phyloP scores from a whole-genome alignment of 2,797 vertebrate genomes.

The Poecilia gillii region DNA sequence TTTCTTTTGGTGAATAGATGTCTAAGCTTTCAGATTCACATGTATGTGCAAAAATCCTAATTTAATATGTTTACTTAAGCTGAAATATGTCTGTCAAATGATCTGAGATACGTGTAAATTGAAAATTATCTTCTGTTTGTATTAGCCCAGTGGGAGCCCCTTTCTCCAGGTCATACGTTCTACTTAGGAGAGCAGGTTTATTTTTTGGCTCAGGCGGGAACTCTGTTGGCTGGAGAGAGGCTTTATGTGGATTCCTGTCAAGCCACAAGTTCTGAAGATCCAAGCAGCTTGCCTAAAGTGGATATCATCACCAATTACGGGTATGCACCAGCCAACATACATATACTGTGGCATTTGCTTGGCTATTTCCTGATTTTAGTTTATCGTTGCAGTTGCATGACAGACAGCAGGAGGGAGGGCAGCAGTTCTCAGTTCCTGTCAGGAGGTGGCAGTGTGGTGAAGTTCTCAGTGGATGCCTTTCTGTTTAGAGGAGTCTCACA shows the following conservation, averaged over 20 bases:
- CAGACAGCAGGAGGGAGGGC: constrained; percentile 67
- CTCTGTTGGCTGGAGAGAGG: constrained; percentile 48
- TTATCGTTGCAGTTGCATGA: constrained; percentile 70
- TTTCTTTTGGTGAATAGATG: not conserved
- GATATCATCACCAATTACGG: constrained; percentile 71
- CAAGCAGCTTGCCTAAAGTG: constrained; percentile 43
- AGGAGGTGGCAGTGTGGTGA: constrained; percentile 41
- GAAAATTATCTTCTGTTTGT: not conserved
- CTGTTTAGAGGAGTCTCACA: constrained; percentile 54
- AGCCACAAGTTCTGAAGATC: constrained; percentile 55
- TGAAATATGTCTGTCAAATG: not conserved
- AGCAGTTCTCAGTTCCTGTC: constrained; percentile 67
- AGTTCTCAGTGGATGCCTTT: constrained; percentile 75
- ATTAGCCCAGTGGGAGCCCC: constrained; percentile 64
- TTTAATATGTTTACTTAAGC: not conserved
- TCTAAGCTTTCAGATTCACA: not conserved
- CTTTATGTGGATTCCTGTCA: constrained; percentile 73
- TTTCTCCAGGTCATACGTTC: constrained; percentile 46
- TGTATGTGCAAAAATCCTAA: not conserved
- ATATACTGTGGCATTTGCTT: not conserved
- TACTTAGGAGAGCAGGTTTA: constrained; percentile 64
- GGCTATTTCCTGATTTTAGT: not conserved
- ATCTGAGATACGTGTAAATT: not conserved
- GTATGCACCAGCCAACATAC: constrained; percentile 39
- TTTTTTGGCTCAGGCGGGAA: constrained; percentile 56